A percentile compares a stretch with the other conserved stretches of the same genome.
Evolutionary conservation across 2,888 invertebrate species (phyloP).

Genomic region (Anthoptus insignis): DNA sequence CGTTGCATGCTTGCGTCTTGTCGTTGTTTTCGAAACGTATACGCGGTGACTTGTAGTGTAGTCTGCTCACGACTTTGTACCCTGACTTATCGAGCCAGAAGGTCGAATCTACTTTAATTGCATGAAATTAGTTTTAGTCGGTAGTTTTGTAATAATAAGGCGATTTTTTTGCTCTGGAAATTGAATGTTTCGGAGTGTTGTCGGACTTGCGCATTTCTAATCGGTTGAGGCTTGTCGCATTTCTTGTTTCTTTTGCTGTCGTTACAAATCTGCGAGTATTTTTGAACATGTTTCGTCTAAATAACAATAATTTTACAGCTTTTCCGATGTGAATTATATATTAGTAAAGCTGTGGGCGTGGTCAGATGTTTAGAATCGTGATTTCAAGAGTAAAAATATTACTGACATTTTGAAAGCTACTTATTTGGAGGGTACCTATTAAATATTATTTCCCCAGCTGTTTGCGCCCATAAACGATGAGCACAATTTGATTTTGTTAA

Average conservation of each 20-base stretch:
- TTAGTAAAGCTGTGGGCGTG: too few relatives aligned
- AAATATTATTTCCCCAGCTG: too few relatives aligned
- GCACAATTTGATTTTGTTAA: not conserved
- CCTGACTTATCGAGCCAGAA: conserved; percentile 54
- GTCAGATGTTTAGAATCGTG: too few relatives aligned
- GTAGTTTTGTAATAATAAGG: conserved; percentile 66
- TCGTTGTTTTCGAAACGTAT: conserved; percentile 52
- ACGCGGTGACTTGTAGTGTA: conserved; percentile 59
- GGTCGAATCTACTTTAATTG: conserved; percentile 64
- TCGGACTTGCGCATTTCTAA: conserved; percentile 13
- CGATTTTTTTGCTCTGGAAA: conserved; percentile 50
- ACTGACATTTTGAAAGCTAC: too few relatives aligned
- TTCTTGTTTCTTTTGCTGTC: conserved; percentile 8
- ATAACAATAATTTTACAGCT: conserved; percentile 8
- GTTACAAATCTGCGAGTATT: not conserved
- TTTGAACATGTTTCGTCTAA: conserved; percentile 4
- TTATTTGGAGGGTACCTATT: too few relatives aligned
- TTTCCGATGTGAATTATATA: not conserved
- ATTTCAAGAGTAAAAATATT: too few relatives aligned
- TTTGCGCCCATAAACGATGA: too few relatives aligned
- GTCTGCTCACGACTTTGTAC: conserved; percentile 55
- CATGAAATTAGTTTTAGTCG: conserved; percentile 73
- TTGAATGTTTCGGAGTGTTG: conserved; percentile 23
- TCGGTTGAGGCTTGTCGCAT: conserved; percentile 18
- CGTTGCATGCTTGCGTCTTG: conserved; percentile 65